phyloP scores from a whole-genome alignment of 2,113 vertebrate species.

The Scortum barcoo region DNA sequence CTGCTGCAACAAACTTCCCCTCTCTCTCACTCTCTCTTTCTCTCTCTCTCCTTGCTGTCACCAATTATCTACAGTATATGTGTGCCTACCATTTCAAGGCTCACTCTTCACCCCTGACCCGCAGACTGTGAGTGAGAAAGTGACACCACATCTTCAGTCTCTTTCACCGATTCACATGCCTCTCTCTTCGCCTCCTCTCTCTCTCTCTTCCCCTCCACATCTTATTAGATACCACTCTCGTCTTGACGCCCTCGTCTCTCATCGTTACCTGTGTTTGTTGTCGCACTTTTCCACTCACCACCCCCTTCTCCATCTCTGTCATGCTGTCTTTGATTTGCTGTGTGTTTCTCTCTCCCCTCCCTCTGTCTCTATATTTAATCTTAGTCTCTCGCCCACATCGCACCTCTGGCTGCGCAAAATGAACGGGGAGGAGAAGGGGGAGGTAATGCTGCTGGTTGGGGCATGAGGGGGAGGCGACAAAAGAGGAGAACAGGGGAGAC shows the following conservation, averaged over 20 bases:
- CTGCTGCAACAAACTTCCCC: constrained; percentile 32
- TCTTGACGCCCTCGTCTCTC: constrained; percentile 23
- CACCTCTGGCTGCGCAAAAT: constrained; percentile 68
- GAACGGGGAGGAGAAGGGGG: constrained; percentile 55
- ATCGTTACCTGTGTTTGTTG: constrained; percentile 54
- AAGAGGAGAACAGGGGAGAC: constrained; percentile 20
- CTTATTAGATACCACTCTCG: constrained; percentile 15
- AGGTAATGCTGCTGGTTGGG: constrained; percentile 41
- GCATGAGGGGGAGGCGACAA: constrained; percentile 39
- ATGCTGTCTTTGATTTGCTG: constrained; percentile 55
- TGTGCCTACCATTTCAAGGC: not conserved
- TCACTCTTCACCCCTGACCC: constrained; percentile 55
- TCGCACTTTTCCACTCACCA: constrained; percentile 46
- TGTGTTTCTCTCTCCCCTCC: constrained; percentile 28
- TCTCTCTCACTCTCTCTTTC: not conserved
- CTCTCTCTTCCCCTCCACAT: not conserved
- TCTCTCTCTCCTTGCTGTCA: not conserved
- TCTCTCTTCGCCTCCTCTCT: not conserved
- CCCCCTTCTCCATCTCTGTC: constrained; percentile 57
- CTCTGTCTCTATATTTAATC: constrained; percentile 66
- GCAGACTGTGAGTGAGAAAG: constrained; percentile 48
- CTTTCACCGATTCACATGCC: not conserved
- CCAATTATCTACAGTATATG: not conserved
- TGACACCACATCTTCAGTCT: constrained; percentile 42
- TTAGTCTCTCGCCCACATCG: constrained; percentile 57